These are phyloP conservation scores for Synanthedon formicaeformis DNA, from an alignment of 2,888 invertebrate species.

Conservation along the genomic window DNA sequence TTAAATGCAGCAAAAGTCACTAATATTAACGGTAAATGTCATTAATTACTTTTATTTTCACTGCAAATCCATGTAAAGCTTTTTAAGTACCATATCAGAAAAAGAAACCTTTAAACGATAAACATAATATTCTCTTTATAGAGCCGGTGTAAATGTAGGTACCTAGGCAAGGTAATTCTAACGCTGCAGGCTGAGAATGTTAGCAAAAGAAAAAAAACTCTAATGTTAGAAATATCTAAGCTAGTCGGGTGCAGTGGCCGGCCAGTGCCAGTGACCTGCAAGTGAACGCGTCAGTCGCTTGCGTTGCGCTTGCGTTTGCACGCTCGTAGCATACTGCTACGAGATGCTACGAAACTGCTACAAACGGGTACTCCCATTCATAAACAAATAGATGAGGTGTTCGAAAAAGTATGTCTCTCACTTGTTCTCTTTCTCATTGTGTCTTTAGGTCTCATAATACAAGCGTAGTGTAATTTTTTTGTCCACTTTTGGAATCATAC, in stretches of 20 bases:
- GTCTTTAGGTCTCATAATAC: too few species aligned
- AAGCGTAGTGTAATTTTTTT: too few species aligned
- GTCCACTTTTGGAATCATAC: too few species aligned
- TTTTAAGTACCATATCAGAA: too few species aligned
- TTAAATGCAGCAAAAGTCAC: too few species aligned
- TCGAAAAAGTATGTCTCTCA: too few species aligned
- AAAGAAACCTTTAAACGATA: neutral
- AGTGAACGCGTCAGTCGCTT: slow-evolving; percentile 14
- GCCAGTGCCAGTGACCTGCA: slow-evolving; percentile 61
- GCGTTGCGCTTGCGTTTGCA: slow-evolving; percentile 17
- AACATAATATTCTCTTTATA: neutral
- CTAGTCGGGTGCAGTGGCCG: slow-evolving; percentile 64
- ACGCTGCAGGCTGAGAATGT: slow-evolving; percentile 51
- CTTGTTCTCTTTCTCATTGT: too few species aligned
- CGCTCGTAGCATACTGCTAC: slow-evolving; percentile 44
- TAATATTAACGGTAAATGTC: too few species aligned
- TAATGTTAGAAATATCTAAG: slow-evolving; percentile 66
- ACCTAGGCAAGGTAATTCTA: slow-evolving; percentile 19
- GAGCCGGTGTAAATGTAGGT: neutral
- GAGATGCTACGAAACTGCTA: slow-evolving; percentile 35
- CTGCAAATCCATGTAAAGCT: too few species aligned
- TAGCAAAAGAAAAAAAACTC: slow-evolving; percentile 59
- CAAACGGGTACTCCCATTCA: slow-evolving; percentile 4
- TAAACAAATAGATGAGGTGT: neutral
- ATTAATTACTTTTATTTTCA: too few species aligned